Base-by-base conservation (phyloP, 2,113 vertebrate genomes). In the Oncorhynchus clarkii region DNA sequence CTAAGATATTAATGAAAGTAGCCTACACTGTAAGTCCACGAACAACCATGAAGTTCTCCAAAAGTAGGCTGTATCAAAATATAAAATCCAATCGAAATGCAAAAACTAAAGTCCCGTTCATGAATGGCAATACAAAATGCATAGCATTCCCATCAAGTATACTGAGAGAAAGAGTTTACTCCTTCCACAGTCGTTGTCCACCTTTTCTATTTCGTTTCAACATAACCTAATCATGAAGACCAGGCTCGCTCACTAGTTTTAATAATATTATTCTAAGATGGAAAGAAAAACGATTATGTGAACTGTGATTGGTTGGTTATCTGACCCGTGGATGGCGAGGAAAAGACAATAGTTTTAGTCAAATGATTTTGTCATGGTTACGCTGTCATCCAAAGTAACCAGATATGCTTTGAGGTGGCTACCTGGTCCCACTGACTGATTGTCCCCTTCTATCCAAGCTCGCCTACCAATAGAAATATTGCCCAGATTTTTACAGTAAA, bases 261-360 rank as follows among this genome's bases (percentile, higher is more conserved):
- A 96, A 97, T 97, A 97, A 98, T 97, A 97, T 97, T 97, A 97
- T 98, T 99, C 94, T 97, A 97, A 97, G 93, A 95, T 95, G 96
- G 96, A 96, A 96, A 95, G 95, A 95, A 95, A 95, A 94, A 93
- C 94, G 94, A 96, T 96, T 95, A 95, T 95, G 94, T 94, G 95
- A 91, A 92, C 95, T 94, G 94, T 99, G 97, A 99, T 99, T 99
- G 97, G 97, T 96, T 92, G 93, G 96, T 95, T 96, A 98, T 95
- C 93, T 95, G 96, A 98, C 96, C 96, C 96, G 91, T 93, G 96
- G 95, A 96, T 94, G 95, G 95, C 89, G 95, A 94, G 95, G 94
- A 97, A 94, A 96, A 98, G 95, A 99, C 97, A 99, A 99, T 98
- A 96, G 96, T 95, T 95, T 94, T 94, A 96, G 96, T 95, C 95